Evolutionary conservation across 1,140 invertebrate genomes (phyloP).

Genomic region (Musca domestica): DNA sequence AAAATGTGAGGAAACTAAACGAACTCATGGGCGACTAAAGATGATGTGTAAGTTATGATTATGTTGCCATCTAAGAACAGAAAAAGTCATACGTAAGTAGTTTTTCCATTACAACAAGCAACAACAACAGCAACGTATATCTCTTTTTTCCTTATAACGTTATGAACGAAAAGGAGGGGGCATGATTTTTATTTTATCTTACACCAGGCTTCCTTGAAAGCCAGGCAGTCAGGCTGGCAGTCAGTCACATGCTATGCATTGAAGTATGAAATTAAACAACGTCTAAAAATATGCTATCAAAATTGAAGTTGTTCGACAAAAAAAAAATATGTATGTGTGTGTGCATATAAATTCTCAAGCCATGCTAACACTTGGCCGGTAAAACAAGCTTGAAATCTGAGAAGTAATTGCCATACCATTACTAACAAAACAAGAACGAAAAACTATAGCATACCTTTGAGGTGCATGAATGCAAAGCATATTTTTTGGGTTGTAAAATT

Average conservation of each 20-base stretch:
- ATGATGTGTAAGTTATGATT: constrained; percentile 12
- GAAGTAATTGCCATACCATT: too few species aligned
- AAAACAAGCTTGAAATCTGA: too few species aligned
- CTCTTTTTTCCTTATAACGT: too few species aligned
- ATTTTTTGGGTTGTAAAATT: too few species aligned
- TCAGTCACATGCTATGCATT: constrained; percentile 15
- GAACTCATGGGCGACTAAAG: neutral
- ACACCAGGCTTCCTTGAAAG: neutral
- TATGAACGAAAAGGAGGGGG: constrained; percentile 4
- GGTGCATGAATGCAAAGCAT: too few species aligned
- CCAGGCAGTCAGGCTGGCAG: neutral
- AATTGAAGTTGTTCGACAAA: neutral
- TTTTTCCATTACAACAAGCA: neutral
- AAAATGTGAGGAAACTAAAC: neutral
- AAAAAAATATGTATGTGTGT: too few species aligned
- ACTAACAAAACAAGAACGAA: too few species aligned
- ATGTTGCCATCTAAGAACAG: neutral
- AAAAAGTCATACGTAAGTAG: constrained; percentile 1
- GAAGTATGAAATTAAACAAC: constrained; percentile 31
- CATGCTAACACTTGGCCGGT: too few species aligned
- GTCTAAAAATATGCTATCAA: constrained; percentile 16
- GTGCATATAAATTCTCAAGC: too few species aligned
- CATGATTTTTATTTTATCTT: too few species aligned
- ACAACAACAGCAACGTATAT: neutral
- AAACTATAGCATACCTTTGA: too few species aligned